Conservation (phyloP, 2,888 invertebrate genomes). For the Hedya salicella region DNA sequence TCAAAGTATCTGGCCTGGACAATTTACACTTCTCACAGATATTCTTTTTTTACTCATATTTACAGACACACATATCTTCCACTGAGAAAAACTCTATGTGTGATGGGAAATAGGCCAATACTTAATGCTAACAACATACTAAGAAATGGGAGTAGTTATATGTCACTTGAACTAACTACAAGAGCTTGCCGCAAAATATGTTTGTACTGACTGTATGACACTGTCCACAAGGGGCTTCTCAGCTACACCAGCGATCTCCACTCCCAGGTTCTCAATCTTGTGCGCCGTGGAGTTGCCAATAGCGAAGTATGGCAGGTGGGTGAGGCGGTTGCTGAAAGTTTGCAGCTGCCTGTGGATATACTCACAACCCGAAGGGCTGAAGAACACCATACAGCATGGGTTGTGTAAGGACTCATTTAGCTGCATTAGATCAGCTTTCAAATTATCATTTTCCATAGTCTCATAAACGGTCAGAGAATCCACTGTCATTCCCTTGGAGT, state of each 20-base stretch:
- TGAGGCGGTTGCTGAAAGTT: constrained; percentile 69
- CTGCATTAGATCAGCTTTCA: constrained; percentile 63
- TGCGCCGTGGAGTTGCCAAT: constrained; percentile 79
- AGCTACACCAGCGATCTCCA: constrained; percentile 76
- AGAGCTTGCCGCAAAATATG: constrained; percentile 60
- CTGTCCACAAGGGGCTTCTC: constrained; percentile 64
- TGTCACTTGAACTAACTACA: constrained; percentile 48
- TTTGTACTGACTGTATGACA: constrained; percentile 63
- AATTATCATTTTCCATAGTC: constrained; percentile 71
- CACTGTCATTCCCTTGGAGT: constrained; percentile 57
- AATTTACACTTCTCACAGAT: not conserved
- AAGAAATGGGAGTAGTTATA: not conserved
- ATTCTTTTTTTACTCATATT: not conserved
- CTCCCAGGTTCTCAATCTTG: constrained; percentile 74
- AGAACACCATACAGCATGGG: constrained; percentile 74
- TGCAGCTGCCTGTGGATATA: constrained; percentile 75
- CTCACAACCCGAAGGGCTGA: constrained; percentile 78
- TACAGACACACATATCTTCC: not conserved
- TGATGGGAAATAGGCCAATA: too few species aligned
- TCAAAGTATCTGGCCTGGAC: constrained; percentile 44
- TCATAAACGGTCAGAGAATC: constrained; percentile 74
- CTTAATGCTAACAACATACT: not conserved
- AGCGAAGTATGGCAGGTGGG: constrained; percentile 72
- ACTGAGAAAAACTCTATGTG: too few species aligned
- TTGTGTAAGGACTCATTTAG: constrained; percentile 54